Evolutionary conservation across 2,797 vertebrate species (phyloP).

Genomic region (Gobionotothen gibberifrons): DNA sequence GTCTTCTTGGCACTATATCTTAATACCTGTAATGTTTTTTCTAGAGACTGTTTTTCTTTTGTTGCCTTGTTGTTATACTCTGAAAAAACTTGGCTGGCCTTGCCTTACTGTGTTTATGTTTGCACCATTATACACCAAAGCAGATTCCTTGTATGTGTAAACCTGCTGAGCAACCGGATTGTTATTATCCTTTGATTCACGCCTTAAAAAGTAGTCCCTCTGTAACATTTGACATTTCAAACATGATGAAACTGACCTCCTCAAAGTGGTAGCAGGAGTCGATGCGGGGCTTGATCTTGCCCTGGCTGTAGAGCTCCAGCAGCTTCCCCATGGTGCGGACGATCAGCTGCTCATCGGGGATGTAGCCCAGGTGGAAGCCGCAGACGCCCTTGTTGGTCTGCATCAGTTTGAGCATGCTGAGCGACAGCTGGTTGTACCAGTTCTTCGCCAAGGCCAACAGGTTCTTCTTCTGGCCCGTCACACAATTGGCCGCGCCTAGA

Average conservation of each 20-base stretch:
- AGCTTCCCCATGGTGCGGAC: constrained; percentile 79
- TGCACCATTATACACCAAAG: no score
- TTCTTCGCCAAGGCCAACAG: constrained; percentile 90
- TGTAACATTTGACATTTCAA: background rate
- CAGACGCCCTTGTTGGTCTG: constrained; percentile 89
- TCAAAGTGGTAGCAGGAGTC: constrained; percentile 92
- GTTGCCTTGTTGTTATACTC: no score
- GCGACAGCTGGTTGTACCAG: constrained; percentile 94
- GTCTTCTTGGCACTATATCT: no score
- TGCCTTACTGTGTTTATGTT: no score
- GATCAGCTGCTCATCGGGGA: constrained; percentile 81
- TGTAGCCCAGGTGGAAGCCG: constrained; percentile 88
- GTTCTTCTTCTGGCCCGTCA: constrained; percentile 92
- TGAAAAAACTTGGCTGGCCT: no score
- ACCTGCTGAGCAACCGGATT: no score
- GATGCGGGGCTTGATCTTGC: constrained; percentile 91
- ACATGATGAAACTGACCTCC: constrained; percentile 79
- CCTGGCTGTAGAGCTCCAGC: constrained; percentile 88
- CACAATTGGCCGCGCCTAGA: constrained; percentile 88
- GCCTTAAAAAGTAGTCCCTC: background rate
- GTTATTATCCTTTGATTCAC: no score
- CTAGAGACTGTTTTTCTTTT: no score
- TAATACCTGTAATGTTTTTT: no score
- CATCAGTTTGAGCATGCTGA: constrained; percentile 88
- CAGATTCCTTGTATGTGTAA: no score